These are phyloP conservation scores for Bhutanitis thaidina DNA, from an alignment of 2,888 invertebrate species.

Conservation along the genomic window DNA sequence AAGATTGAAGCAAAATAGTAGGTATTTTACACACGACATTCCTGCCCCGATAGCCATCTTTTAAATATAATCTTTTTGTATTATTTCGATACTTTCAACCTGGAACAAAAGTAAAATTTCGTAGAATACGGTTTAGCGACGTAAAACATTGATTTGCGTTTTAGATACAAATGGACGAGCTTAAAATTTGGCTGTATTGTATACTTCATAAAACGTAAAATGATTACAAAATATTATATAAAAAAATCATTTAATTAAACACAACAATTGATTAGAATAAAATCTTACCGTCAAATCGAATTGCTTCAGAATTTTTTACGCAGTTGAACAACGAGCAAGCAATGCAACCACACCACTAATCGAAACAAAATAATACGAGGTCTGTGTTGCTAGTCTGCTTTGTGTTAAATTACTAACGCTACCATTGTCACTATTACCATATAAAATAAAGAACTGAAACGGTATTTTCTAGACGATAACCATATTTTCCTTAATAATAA, in stretches of 20 bases:
- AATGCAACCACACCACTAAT: too few relatives aligned
- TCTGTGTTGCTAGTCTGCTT: slow-evolving; percentile 10
- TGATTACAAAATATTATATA: background rate
- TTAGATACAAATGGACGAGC: slow-evolving; percentile 9
- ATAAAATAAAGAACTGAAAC: background rate
- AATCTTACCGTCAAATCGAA: background rate
- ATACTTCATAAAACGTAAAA: background rate
- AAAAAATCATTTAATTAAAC: background rate
- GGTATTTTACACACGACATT: slow-evolving; percentile 93
- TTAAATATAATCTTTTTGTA: slow-evolving; percentile 18
- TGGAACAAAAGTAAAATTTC: slow-evolving; percentile 61
- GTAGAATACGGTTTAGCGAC: slow-evolving; percentile 32
- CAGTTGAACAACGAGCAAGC: too few relatives aligned
- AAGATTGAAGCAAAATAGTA: slow-evolving; percentile 92
- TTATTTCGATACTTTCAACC: slow-evolving; percentile 45
- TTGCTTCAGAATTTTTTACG: too few relatives aligned
- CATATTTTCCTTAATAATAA: too few relatives aligned
- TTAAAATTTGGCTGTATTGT: background rate
- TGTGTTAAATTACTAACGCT: background rate
- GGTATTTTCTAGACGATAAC: too few relatives aligned
- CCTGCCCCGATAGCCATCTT: slow-evolving; percentile 88
- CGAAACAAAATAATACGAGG: slow-evolving; percentile 14
- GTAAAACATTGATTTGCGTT: slow-evolving; percentile 19
- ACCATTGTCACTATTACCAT: background rate
- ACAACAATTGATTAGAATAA: background rate